Percentiles rank a stretch among this genome's conserved stretches.
Conservation (phyloP, 2,888 invertebrate species). For the Arrhopalites spinosus region DNA sequence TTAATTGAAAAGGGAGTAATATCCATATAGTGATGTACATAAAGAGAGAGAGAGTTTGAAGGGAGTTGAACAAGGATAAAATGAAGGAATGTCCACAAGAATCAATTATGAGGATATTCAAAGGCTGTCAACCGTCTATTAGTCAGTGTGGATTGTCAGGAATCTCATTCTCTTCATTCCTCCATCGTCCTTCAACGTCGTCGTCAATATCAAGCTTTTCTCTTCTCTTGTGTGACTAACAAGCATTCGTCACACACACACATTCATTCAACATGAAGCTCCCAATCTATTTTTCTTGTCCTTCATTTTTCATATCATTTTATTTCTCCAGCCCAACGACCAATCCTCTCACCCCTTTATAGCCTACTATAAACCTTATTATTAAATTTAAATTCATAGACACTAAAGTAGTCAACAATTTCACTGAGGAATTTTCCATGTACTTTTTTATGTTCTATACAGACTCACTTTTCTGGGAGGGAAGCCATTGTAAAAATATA, state of each 20-base stretch:
- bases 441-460: too few relatives aligned
- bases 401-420: too few relatives aligned
- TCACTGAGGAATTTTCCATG: too few relatives aligned
- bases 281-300: neutral
- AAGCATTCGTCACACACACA: neutral
- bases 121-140: constrained; percentile 28
- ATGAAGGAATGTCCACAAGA: constrained; percentile 14
- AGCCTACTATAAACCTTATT: too few relatives aligned
- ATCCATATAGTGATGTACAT: neutral
- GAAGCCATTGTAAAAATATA: too few relatives aligned
- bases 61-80: constrained; percentile 4
- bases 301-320: neutral
- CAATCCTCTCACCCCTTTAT: too few relatives aligned
- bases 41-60: neutral
- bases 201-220: neutral
- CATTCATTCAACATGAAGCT: neutral
- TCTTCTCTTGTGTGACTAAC: neutral
- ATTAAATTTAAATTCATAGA: too few relatives aligned
- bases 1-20: constrained; percentile 13
- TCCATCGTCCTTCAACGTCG: constrained; percentile 21
- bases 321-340: neutral
- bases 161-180: constrained; percentile 29
- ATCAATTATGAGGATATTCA: constrained; percentile 36
- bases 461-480: too few relatives aligned
- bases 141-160: constrained; percentile 26